phyloP scores from a whole-genome alignment of 2,797 vertebrate species.

The Anguilla obscura region DNA sequence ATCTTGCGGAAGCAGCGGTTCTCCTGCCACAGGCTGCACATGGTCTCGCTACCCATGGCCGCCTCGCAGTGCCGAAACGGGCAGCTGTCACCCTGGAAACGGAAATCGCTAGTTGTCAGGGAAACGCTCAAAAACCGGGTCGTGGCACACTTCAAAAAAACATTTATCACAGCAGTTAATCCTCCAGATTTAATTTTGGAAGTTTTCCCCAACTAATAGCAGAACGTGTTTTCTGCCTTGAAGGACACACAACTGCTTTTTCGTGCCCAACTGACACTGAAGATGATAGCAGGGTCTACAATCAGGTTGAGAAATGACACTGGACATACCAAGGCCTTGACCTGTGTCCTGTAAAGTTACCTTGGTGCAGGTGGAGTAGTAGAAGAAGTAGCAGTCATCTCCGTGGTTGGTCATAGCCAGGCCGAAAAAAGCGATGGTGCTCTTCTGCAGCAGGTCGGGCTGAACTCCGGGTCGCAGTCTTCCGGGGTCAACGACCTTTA shows the following conservation, averaged over 20 bases:
- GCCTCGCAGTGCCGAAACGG: conserved; percentile 92
- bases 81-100: conserved; percentile 84
- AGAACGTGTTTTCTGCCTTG: background rate
- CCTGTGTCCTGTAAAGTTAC: conserved; percentile 57
- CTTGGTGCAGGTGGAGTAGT: conserved; percentile 93
- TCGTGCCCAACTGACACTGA: background rate
- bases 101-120: background rate
- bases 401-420: conserved; percentile 84
- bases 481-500: conserved; percentile 49
- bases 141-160: too few relatives aligned
- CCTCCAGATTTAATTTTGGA: too few relatives aligned
- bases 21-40: conserved; percentile 92
- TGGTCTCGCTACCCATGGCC: conserved; percentile 86
- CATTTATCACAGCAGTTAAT: too few relatives aligned
- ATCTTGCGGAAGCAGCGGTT: conserved; percentile 84
- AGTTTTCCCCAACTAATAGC: background rate
- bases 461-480: conserved; percentile 2
- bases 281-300: background rate
- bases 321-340: background rate
- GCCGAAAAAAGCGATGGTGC: conserved; percentile 28
- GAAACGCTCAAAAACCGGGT: too few relatives aligned
- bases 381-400: conserved; percentile 97
- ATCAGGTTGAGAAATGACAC: background rate
- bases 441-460: background rate
- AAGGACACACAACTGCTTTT: background rate